Percentiles rank a stretch among this genome's conserved stretches.
phyloP scores from a whole-genome alignment of 2,113 vertebrate species.

The Nannobrachium achirus region DNA sequence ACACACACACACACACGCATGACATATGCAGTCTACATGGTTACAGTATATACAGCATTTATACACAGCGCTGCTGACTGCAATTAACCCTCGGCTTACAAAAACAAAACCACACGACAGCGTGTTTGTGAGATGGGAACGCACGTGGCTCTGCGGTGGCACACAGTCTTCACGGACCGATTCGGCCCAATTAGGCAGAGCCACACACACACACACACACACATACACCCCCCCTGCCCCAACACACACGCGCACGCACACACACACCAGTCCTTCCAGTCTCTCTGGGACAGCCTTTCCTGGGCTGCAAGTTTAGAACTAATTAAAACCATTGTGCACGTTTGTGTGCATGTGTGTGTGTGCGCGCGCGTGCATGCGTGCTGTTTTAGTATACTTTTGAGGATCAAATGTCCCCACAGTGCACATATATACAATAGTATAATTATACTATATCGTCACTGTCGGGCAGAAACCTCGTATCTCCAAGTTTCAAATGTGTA shows the following conservation, averaged over 20 bases:
- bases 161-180: conserved; percentile 69
- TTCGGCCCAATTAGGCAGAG: conserved; percentile 80
- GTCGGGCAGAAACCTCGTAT: too few relatives aligned
- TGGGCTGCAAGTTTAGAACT: conserved; percentile 79
- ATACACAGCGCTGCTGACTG: conserved; percentile 56
- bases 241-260: background rate
- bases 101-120: conserved; percentile 74
- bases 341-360: conserved; percentile 35
- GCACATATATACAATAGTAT: too few relatives aligned
- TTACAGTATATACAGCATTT: conserved; percentile 39
- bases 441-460: too few relatives aligned
- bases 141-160: conserved; percentile 69
- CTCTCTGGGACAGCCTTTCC: conserved; percentile 71
- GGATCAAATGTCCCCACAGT: too few relatives aligned
- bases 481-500: too few relatives aligned
- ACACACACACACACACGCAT: conserved; percentile 6
- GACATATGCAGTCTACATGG: too few relatives aligned
- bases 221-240: background rate
- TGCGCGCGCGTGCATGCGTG: background rate
- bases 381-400: too few relatives aligned
- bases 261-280: conserved; percentile 55
- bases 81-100: conserved; percentile 75
- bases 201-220: conserved; percentile 30
- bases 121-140: conserved; percentile 68
- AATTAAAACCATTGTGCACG: conserved; percentile 78